Evolutionary conservation across 2,888 invertebrate genomes (phyloP).

Genomic region (Hermodice carunculata): DNA sequence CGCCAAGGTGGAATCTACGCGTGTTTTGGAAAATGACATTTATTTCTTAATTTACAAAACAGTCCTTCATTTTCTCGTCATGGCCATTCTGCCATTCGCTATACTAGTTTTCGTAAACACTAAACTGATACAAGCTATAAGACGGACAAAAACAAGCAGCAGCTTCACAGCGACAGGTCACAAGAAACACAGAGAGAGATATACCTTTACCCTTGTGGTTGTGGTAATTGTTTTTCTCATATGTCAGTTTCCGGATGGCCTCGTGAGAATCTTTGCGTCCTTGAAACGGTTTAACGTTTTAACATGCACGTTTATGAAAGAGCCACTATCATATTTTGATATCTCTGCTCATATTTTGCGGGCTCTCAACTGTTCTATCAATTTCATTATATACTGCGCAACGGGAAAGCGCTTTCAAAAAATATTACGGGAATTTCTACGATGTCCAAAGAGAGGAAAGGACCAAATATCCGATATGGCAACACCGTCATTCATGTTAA

Average conservation of each 20-base stretch:
- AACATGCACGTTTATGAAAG: conserved; percentile 9
- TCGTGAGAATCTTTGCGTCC: conserved; percentile 34
- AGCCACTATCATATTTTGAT: conserved; percentile 30
- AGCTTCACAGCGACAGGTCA: conserved; percentile 12
- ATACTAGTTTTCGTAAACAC: conserved; percentile 41
- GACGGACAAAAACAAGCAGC: conserved; percentile 5
- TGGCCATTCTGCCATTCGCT: conserved; percentile 34
- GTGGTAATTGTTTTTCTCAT: conserved; percentile 39
- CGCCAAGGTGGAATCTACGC: conserved; percentile 8
- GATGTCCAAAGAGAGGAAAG: no score
- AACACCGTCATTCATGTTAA: no score
- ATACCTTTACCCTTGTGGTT: conserved; percentile 39
- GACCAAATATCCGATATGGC: no score
- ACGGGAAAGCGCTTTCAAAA: conserved; percentile 36
- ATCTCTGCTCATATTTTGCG: conserved; percentile 36
- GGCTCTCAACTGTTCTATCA: conserved; percentile 40
- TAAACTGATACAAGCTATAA: conserved; percentile 37
- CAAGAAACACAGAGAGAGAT: conserved; percentile 22
- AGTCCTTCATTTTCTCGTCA: conserved; percentile 33
- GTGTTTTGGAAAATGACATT: conserved; percentile 21
- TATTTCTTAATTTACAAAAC: conserved; percentile 40
- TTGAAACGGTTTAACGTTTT: conserved; percentile 8
- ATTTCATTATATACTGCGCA: conserved; percentile 45
- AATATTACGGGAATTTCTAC: no score
- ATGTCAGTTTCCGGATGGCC: conserved; percentile 39